phyloP scores from a whole-genome alignment of 2,113 vertebrate genomes.

The Neotoma lepida region DNA sequence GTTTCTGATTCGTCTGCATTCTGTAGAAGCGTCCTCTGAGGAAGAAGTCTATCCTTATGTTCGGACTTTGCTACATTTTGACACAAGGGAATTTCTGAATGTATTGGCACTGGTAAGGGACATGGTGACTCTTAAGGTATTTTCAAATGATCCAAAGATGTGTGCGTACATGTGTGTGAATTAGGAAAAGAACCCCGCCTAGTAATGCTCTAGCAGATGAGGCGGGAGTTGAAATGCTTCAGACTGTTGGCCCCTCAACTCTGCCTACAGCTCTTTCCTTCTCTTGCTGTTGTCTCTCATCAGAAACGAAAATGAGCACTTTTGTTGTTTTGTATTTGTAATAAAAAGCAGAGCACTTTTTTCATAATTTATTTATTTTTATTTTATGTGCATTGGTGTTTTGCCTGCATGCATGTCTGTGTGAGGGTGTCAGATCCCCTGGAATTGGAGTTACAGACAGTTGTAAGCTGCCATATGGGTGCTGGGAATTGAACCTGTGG shows the following conservation, averaged over 20 bases:
- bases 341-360: neutral
- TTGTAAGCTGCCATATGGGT: neutral
- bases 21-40: conserved; percentile 89
- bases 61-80: conserved; percentile 95
- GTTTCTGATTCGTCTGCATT: conserved; percentile 96
- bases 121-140: conserved; percentile 21
- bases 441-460: neutral
- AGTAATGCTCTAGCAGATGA: neutral
- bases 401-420: neutral
- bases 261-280: neutral
- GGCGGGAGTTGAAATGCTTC: conserved; percentile 32
- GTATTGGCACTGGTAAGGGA: conserved; percentile 95
- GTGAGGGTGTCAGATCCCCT: neutral
- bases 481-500: neutral
- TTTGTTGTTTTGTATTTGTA: neutral
- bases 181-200: neutral
- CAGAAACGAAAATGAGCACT: neutral
- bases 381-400: neutral
- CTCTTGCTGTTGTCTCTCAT: neutral
- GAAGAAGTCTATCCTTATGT: conserved; percentile 95
- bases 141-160: conserved; percentile 26
- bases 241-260: neutral
- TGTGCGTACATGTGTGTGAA: neutral
- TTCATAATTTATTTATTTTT: neutral
- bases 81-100: conserved; percentile 97